Evolutionary conservation across 1,140 invertebrate species (phyloP).

Genomic region (Pararge aegeria): DNA sequence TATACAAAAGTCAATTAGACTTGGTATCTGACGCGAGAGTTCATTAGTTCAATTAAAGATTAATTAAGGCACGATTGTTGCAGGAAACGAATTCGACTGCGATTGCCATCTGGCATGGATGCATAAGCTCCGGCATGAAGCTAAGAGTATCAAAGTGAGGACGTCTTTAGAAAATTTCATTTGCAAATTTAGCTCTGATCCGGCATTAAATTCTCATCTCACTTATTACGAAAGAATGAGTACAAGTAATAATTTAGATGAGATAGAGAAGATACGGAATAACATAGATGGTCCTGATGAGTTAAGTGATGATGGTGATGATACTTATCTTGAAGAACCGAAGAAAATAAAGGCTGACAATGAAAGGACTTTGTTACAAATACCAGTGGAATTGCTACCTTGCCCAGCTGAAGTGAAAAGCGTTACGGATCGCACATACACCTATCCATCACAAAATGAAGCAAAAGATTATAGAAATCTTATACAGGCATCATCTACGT

Average conservation of each 20-base stretch:
- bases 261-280: conserved; percentile 48
- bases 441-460: conserved; percentile 75
- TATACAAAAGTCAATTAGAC: conserved; percentile 19
- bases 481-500: conserved; percentile 46
- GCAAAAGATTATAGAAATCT: conserved; percentile 77
- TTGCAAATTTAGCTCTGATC: conserved; percentile 61
- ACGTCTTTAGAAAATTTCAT: conserved; percentile 82
- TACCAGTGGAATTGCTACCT: conserved; percentile 83
- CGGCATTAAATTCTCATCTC: conserved; percentile 56
- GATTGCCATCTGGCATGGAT: conserved; percentile 90
- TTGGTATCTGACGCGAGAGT: conserved; percentile 18
- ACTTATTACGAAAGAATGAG: conserved; percentile 60
- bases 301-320: conserved; percentile 61
- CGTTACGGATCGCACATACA: conserved; percentile 81
- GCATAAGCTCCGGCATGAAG: conserved; percentile 86
- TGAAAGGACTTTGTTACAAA: conserved; percentile 79
- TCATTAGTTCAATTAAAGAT: conserved; percentile 47
- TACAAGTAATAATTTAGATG: conserved; percentile 54
- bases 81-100: conserved; percentile 89
- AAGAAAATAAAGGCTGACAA: conserved; percentile 61
- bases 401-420: conserved; percentile 83
- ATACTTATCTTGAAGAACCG: conserved; percentile 60
- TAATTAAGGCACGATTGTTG: conserved; percentile 59
- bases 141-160: conserved; percentile 84
- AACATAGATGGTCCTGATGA: conserved; percentile 56